Conservation (phyloP, 2,113 vertebrate species). For the Poicephalus gulielmi region DNA sequence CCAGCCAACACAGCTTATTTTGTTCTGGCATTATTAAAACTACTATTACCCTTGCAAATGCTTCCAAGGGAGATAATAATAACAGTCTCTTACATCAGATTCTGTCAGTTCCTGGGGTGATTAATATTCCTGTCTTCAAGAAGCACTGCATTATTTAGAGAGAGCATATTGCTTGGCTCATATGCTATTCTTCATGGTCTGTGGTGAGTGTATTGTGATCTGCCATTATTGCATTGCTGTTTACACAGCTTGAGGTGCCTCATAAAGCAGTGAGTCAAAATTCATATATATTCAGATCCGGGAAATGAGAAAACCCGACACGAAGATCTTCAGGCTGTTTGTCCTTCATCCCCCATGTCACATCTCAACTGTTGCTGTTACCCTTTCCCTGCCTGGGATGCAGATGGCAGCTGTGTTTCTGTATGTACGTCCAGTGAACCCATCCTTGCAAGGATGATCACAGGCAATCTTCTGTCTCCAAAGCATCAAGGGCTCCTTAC, state of each 20-base stretch:
- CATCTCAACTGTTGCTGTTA: neutral
- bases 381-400: neutral
- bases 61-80: constrained; percentile 52
- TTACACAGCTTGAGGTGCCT: constrained; percentile 50
- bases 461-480: neutral
- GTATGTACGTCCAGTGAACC: neutral
- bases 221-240: constrained; percentile 49
- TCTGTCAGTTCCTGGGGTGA: constrained; percentile 40
- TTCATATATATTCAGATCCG: constrained; percentile 32
- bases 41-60: constrained; percentile 67
- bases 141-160: constrained; percentile 41
- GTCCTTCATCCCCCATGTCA: neutral
- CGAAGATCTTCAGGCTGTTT: neutral
- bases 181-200: constrained; percentile 39
- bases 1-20: neutral
- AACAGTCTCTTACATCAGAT: constrained; percentile 48
- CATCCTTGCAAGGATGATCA: neutral
- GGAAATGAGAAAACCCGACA: constrained; percentile 35
- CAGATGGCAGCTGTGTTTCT: neutral
- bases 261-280: constrained; percentile 26
- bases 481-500: neutral
- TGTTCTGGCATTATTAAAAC: constrained; percentile 59
- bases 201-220: constrained; percentile 36
- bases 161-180: constrained; percentile 39
- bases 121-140: constrained; percentile 60